A percentile compares a stretch with the other conserved stretches of the same genome.
Conservation (phyloP, 2,113 vertebrate species). For the Triplophysa tibetana region DNA sequence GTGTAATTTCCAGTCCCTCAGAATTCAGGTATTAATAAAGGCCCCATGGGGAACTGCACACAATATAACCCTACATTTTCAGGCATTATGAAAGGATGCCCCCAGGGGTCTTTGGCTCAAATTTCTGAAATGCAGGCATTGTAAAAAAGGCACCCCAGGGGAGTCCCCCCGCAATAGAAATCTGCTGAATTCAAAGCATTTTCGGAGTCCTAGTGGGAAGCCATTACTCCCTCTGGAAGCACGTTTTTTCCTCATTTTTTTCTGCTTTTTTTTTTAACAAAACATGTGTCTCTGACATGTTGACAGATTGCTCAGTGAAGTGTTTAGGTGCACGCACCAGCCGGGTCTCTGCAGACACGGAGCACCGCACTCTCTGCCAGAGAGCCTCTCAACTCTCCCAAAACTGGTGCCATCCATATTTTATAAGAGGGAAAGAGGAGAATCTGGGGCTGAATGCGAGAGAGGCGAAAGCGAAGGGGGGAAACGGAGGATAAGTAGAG, state of each 20-base stretch:
- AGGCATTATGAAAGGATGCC: conserved; percentile 99
- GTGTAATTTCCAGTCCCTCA: conserved; percentile 99
- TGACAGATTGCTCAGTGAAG: conserved; percentile 99
- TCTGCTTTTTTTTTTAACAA: conserved; percentile 73
- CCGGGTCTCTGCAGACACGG: conserved; percentile 84
- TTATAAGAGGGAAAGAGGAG: conserved; percentile 75
- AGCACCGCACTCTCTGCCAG: conserved; percentile 78
- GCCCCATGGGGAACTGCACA: conserved; percentile 99
- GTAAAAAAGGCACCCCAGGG: conserved; percentile 98
- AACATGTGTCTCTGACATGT: conserved; percentile 99
- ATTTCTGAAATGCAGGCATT: conserved; percentile 99
- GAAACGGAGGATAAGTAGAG: conserved; percentile 73
- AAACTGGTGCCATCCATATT: conserved; percentile 99
- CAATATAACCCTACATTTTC: conserved; percentile 99
- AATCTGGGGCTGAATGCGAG: conserved; percentile 57
- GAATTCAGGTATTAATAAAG: conserved; percentile 99
- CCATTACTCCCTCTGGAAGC: conserved; percentile 90
- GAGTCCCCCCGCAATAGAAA: conserved; percentile 98
- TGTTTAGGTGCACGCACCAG: conserved; percentile 98
- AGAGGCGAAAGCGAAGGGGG: conserved; percentile 37
- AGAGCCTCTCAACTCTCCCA: conserved; percentile 91
- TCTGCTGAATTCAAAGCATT: conserved; percentile 99
- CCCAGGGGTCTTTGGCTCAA: conserved; percentile 99
- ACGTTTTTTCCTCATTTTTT: conserved; percentile 68
- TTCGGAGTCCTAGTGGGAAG: conserved; percentile 98